A percentile compares a stretch with the other conserved stretches of the same genome.
Evolutionary conservation across 2,888 invertebrate genomes (phyloP).

Genomic region (Dione vanillae): DNA sequence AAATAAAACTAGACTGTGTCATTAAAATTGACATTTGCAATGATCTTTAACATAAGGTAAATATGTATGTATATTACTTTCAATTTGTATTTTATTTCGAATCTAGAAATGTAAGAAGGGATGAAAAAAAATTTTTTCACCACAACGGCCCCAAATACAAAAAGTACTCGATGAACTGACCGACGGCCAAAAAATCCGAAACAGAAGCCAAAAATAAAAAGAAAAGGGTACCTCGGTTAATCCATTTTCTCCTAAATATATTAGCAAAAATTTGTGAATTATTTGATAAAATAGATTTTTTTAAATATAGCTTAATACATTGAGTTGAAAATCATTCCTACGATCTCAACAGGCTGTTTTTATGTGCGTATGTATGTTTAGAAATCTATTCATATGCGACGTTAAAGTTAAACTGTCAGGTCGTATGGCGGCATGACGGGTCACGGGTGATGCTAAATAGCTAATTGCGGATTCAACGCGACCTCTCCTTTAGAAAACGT

Average conservation of each 20-base stretch:
- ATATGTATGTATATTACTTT: not conserved
- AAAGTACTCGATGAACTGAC: too few relatives aligned
- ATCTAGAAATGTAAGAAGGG: too few relatives aligned
- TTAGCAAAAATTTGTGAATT: too few relatives aligned
- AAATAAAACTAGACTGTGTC: not conserved
- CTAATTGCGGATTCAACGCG: conserved; percentile 76
- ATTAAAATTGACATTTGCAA: conserved; percentile 17
- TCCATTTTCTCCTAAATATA: too few relatives aligned
- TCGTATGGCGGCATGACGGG: conserved; percentile 53
- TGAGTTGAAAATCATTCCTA: not conserved
- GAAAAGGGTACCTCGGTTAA: too few relatives aligned
- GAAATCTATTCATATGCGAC: conserved; percentile 36
- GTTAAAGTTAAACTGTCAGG: conserved; percentile 44
- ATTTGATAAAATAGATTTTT: too few relatives aligned
- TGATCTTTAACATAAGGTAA: not conserved
- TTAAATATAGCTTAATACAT: too few relatives aligned
- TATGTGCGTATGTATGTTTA: not conserved
- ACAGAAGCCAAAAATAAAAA: too few relatives aligned
- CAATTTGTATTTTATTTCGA: not conserved
- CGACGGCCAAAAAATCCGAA: too few relatives aligned
- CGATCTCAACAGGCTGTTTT: not conserved
- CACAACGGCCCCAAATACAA: too few relatives aligned
- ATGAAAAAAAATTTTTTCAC: too few relatives aligned
- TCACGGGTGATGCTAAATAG: conserved; percentile 58
- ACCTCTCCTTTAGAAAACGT: conserved; percentile 67